Conservation (phyloP, 2,113 vertebrate genomes). For the Puffinus mauretanicus region DNA sequence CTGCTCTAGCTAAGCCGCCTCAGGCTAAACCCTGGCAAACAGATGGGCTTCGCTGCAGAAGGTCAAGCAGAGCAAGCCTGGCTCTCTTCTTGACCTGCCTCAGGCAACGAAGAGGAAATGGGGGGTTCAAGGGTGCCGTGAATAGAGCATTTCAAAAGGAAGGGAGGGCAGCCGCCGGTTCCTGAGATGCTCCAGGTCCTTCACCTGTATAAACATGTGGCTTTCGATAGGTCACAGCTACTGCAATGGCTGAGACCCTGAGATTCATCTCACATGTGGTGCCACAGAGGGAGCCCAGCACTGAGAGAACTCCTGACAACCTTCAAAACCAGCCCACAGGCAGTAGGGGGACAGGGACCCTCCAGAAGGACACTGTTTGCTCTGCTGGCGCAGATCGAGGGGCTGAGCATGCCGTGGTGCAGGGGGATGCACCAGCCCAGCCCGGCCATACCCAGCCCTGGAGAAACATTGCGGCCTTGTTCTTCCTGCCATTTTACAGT, state of each 20-base stretch:
- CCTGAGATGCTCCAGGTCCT: not conserved
- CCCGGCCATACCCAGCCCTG: not conserved
- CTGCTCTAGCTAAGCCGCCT: constrained; percentile 55
- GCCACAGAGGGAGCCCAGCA: not conserved
- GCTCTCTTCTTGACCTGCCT: not conserved
- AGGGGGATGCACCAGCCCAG: not conserved
- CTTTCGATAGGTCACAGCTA: not conserved
- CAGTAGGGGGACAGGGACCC: not conserved
- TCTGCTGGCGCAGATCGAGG: not conserved
- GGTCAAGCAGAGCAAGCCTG: constrained; percentile 35
- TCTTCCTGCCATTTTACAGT: not conserved
- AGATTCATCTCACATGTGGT: not conserved
- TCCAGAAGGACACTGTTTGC: not conserved
- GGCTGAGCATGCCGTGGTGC: not conserved
- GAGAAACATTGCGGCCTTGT: not conserved
- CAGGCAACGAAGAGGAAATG: not conserved
- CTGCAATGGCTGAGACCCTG: not conserved
- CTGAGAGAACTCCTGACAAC: not conserved
- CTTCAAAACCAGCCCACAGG: not conserved
- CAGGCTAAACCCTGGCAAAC: constrained; percentile 57
- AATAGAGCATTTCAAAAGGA: not conserved
- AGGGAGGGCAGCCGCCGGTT: not conserved
- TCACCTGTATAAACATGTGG: not conserved
- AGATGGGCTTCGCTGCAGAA: constrained; percentile 33
- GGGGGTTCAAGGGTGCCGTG: not conserved